phyloP scores from a whole-genome alignment of 2,113 vertebrate species.

The Rana temporaria region DNA sequence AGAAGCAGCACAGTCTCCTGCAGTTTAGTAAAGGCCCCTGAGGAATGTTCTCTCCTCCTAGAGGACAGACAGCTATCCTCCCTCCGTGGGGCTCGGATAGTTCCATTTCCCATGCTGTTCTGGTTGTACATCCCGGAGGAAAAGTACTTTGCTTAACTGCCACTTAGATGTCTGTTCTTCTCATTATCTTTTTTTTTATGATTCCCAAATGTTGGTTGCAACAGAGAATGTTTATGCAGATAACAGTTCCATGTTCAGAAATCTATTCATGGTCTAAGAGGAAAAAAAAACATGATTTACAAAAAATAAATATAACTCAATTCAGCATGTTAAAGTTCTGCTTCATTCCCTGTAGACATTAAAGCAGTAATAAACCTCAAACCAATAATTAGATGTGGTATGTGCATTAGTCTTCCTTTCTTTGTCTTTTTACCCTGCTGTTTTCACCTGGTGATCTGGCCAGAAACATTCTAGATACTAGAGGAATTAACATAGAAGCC shows the following conservation, averaged over 20 bases:
- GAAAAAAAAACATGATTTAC: neutral
- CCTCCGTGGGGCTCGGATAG: conserved; percentile 71
- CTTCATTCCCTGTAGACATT: no score
- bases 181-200: conserved; percentile 13
- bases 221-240: neutral
- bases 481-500: no score
- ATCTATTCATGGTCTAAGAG: conserved; percentile 15
- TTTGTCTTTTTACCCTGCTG: no score
- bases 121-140: conserved; percentile 70
- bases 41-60: conserved; percentile 58
- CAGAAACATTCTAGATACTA: no score
- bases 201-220: conserved; percentile 17
- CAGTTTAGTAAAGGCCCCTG: conserved; percentile 67
- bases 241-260: neutral
- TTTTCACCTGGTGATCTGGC: no score
- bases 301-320: no score
- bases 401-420: no score
- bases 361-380: no score
- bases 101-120: conserved; percentile 80
- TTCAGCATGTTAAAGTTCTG: no score
- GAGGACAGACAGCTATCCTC: conserved; percentile 71
- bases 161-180: conserved; percentile 32
- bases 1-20: conserved; percentile 69
- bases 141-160: conserved; percentile 14
- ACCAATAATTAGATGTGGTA: no score